Percentiles rank a stretch among this genome's conserved stretches.
phyloP scores from a whole-genome alignment of 2,888 invertebrate genomes.

The Drosophila cognata region DNA sequence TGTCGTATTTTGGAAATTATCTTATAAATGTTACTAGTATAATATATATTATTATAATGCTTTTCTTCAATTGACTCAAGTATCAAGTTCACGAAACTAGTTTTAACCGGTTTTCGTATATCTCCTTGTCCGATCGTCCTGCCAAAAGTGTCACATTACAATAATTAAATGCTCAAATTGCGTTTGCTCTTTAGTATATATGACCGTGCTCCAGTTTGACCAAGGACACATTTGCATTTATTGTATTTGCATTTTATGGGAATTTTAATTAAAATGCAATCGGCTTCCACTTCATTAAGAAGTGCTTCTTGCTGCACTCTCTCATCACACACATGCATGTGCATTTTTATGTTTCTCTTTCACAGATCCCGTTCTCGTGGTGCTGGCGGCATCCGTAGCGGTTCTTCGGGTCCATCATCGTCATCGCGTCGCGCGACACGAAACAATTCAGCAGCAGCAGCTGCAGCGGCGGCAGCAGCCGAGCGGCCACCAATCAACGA shows the following conservation, averaged over 20 bases:
- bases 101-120: slow-evolving; percentile 31
- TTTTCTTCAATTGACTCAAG: background rate
- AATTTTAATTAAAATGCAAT: slow-evolving; percentile 64
- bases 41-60: background rate
- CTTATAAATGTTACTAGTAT: background rate
- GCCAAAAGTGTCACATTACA: slow-evolving; percentile 52
- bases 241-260: slow-evolving; percentile 5
- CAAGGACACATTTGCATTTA: slow-evolving; percentile 22
- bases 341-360: slow-evolving; percentile 26
- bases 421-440: slow-evolving; percentile 76
- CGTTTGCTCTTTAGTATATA: slow-evolving; percentile 19
- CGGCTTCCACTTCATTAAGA: slow-evolving; percentile 59
- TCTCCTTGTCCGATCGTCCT: slow-evolving; percentile 10
- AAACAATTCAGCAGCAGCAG: slow-evolving; percentile 63
- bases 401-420: slow-evolving; percentile 79
- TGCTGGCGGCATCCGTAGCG: slow-evolving; percentile 59
- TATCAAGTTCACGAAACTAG: slow-evolving; percentile 1
- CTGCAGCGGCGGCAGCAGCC: slow-evolving; percentile 86
- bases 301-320: slow-evolving; percentile 10
- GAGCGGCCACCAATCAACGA: slow-evolving; percentile 90
- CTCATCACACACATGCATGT: background rate
- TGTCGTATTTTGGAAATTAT: background rate
- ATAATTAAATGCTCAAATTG: slow-evolving; percentile 68
- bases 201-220: slow-evolving; percentile 57
- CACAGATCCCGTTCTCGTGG: slow-evolving; percentile 80